phyloP scores from a whole-genome alignment of 2,113 vertebrate species.

The Phocoena sinus region DNA sequence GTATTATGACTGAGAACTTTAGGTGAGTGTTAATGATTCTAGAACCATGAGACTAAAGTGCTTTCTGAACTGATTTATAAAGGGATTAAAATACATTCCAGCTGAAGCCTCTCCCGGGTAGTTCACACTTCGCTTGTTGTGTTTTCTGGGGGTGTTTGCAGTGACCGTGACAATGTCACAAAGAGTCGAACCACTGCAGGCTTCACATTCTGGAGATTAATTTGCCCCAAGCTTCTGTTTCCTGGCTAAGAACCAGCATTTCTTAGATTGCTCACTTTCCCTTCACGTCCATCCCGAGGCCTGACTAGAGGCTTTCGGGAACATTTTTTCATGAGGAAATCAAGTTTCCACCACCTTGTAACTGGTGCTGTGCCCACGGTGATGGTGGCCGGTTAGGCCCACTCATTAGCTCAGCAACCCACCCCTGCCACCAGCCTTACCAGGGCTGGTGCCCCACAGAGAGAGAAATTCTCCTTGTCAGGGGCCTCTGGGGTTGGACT shows the following conservation, averaged over 20 bases:
- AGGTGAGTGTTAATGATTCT: not conserved
- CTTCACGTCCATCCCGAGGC: not conserved
- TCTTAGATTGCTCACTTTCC: not conserved
- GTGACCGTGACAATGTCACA: not conserved
- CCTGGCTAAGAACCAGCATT: not conserved
- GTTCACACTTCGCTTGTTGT: not conserved
- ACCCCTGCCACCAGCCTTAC: not conserved
- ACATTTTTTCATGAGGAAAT: not conserved
- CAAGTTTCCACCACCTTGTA: not conserved
- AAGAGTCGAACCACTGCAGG: not conserved
- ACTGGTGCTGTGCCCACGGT: fast-evolving
- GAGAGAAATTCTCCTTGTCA: not conserved
- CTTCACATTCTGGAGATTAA: not conserved
- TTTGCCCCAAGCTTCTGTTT: not conserved
- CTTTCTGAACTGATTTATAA: not conserved
- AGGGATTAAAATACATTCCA: not conserved
- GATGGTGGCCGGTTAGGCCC: not conserved
- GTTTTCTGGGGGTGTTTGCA: not conserved
- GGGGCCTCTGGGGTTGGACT: not conserved
- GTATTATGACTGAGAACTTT: not conserved
- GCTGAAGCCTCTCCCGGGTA: not conserved
- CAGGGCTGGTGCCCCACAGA: not conserved
- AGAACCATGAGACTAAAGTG: not conserved
- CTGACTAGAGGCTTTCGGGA: not conserved
- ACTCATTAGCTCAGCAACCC: too few relatives aligned